phyloP scores from a whole-genome alignment of 2,797 vertebrate species.

The Glyptemys insculpta region DNA sequence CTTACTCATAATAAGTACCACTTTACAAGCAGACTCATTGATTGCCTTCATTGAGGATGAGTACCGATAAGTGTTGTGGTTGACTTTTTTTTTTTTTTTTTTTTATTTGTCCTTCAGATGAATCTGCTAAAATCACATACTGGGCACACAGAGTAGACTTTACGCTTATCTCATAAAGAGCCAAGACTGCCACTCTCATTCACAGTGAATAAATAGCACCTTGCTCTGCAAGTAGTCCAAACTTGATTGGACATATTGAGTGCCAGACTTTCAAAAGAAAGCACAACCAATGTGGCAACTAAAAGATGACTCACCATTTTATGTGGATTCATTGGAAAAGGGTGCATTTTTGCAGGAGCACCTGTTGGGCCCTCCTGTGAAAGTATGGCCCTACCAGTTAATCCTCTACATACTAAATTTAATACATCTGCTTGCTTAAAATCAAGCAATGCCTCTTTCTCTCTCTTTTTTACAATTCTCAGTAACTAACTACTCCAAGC shows the following conservation, averaged over 20 bases:
- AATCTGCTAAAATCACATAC: background rate
- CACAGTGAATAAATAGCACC: slow-evolving; percentile 27
- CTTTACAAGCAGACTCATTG: background rate
- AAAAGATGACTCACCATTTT: slow-evolving; percentile 10
- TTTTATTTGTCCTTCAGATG: background rate
- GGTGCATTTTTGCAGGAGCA: slow-evolving; percentile 8
- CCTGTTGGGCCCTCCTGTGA: background rate
- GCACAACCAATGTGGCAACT: slow-evolving; percentile 37
- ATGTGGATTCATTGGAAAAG: background rate
- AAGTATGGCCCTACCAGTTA: background rate
- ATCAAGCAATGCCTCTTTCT: background rate
- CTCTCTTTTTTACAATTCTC: background rate
- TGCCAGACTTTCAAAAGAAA: slow-evolving; percentile 60
- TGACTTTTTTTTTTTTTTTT: background rate
- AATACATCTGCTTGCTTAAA: background rate
- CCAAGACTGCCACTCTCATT: background rate
- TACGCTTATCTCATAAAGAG: slow-evolving; percentile 26
- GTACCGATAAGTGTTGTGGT: background rate
- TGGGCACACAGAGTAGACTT: background rate
- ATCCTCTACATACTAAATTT: slow-evolving; percentile 8
- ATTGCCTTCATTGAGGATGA: background rate
- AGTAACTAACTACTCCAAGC: background rate
- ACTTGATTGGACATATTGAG: slow-evolving; percentile 25
- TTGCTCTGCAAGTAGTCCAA: background rate
- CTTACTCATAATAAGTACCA: background rate